Evolutionary conservation across 2,888 invertebrate species (phyloP).

Genomic region (Slavum lentiscoides): DNA sequence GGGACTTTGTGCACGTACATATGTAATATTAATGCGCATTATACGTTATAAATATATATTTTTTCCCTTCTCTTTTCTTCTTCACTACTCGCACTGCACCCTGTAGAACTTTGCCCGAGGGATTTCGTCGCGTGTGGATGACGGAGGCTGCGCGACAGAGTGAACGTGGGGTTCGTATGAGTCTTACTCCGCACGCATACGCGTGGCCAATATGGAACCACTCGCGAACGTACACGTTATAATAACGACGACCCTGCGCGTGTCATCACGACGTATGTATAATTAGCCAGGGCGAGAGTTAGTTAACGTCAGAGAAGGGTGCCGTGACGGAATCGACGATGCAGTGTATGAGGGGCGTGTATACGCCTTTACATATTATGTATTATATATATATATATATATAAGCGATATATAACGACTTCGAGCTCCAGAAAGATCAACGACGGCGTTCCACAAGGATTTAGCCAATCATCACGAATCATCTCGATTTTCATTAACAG

Average conservation of each 20-base stretch:
- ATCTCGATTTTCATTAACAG: no score
- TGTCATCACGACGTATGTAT: constrained; percentile 36
- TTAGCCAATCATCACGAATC: no score
- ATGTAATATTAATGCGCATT: background rate
- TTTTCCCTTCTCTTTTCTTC: background rate
- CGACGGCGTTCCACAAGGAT: no score
- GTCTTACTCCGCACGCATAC: background rate
- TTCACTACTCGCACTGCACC: no score
- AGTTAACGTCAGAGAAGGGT: constrained; percentile 30
- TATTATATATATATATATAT: no score
- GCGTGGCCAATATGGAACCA: background rate
- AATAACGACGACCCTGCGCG: constrained; percentile 22
- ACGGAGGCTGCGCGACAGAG: background rate
- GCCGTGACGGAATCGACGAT: constrained; percentile 27
- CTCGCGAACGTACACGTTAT: background rate
- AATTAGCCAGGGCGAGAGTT: constrained; percentile 37
- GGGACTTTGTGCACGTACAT: background rate
- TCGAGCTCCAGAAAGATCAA: no score
- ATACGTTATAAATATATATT: background rate
- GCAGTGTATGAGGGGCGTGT: no score
- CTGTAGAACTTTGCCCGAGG: background rate
- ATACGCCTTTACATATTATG: background rate
- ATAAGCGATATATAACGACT: no score
- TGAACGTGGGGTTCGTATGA: background rate
- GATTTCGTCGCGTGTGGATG: background rate